These are phyloP conservation scores for Syngnathoides biaculeatus DNA, from an alignment of 2,113 vertebrate species.

Conservation along the genomic window DNA sequence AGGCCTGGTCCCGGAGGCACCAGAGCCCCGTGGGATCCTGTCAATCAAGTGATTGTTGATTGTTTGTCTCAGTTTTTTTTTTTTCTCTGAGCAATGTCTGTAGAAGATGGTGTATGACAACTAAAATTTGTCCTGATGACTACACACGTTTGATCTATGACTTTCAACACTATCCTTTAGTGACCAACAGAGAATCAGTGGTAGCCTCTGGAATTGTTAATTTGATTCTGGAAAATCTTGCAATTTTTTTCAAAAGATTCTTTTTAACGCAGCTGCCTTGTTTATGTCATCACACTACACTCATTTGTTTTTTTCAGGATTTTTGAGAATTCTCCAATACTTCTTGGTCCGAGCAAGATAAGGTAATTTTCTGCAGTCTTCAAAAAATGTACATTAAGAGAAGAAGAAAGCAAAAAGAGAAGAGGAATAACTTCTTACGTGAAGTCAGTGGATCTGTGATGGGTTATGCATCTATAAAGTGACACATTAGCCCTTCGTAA, in stretches of 20 bases:
- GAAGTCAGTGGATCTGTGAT: no score
- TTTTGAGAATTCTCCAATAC: no score
- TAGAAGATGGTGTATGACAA: neutral
- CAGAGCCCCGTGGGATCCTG: constrained; percentile 40
- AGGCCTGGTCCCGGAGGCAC: constrained; percentile 33
- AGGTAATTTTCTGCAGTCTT: neutral
- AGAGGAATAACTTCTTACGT: neutral
- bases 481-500: no score
- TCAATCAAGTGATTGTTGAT: constrained; percentile 54
- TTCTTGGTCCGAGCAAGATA: neutral
- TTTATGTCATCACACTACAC: neutral
- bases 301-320: constrained; percentile 3
- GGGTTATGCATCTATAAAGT: no score
- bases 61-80: constrained; percentile 39
- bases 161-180: neutral
- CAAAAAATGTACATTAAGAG: neutral
- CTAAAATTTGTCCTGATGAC: neutral
- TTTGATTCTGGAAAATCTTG: neutral
- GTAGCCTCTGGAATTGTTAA: neutral
- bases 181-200: neutral
- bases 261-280: neutral
- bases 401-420: neutral
- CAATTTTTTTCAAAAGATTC: neutral
- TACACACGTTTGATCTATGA: neutral
- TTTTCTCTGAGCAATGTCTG: neutral